These are phyloP conservation scores for Dissostichus mawsoni DNA, from an alignment of 2,113 vertebrate species.

Conservation along the genomic window DNA sequence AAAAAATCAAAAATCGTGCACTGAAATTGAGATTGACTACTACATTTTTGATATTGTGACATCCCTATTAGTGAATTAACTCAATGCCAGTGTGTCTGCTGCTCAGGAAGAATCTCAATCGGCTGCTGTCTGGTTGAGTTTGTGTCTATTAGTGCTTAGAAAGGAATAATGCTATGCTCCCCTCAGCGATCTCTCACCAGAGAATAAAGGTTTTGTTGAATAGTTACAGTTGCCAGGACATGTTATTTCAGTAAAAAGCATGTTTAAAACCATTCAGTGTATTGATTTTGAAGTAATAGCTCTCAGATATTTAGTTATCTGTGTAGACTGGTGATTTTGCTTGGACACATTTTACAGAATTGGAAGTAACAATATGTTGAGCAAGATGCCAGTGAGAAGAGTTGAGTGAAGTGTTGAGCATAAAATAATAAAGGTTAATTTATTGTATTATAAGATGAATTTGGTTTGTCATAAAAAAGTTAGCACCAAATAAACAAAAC, in stretches of 20 bases:
- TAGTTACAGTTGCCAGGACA: background rate
- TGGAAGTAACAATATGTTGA: background rate
- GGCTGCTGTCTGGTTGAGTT: slow-evolving; percentile 6
- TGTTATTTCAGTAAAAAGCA: background rate
- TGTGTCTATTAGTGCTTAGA: background rate
- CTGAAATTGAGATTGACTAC: no score
- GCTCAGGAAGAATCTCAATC: slow-evolving; percentile 27
- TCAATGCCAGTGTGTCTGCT: slow-evolving; percentile 10
- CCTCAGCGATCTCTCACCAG: no score
- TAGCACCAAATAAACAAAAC: background rate
- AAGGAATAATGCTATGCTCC: no score
- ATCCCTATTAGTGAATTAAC: slow-evolving; percentile 8
- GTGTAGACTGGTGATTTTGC: background rate
- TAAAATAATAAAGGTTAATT: background rate
- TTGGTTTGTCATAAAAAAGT: background rate
- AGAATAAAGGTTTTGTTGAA: background rate
- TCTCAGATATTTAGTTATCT: background rate
- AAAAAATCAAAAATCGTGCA: no score
- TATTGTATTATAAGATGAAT: background rate
- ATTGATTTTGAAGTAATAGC: background rate
- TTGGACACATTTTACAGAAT: background rate
- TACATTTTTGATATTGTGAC: no score
- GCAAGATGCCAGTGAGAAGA: background rate
- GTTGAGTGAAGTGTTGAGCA: no score
- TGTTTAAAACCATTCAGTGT: background rate